Percentiles rank a stretch among this genome's conserved stretches.
phyloP scores from a whole-genome alignment of 2,797 vertebrate genomes.

The Moxostoma hubbsi region DNA sequence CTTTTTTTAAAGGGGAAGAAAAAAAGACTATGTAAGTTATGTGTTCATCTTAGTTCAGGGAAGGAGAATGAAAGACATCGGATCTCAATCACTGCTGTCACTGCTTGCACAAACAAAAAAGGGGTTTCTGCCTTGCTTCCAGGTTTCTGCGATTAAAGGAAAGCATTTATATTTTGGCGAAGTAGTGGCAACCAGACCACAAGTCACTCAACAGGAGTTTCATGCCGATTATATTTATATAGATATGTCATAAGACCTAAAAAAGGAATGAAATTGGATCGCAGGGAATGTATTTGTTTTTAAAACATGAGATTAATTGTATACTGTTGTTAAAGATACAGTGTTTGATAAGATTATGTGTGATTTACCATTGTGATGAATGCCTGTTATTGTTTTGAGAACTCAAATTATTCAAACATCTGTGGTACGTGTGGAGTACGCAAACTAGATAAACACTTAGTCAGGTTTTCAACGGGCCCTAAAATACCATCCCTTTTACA shows the following conservation, averaged over 20 bases:
- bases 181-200: conserved; percentile 47
- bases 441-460: conserved; percentile 30
- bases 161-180: conserved; percentile 38
- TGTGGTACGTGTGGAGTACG: conserved; percentile 29
- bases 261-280: conserved; percentile 32
- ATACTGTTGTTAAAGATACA: conserved; percentile 31
- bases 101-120: conserved; percentile 29
- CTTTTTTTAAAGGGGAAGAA: too few relatives aligned
- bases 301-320: conserved; percentile 32
- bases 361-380: conserved; percentile 33
- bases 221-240: conserved; percentile 55
- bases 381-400: conserved; percentile 32
- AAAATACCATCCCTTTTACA: conserved; percentile 28
- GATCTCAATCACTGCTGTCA: conserved; percentile 39
- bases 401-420: conserved; percentile 40
- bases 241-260: conserved; percentile 37
- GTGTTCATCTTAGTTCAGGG: conserved; percentile 14
- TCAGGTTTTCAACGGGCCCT: conserved; percentile 27
- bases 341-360: conserved; percentile 45
- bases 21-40: too few relatives aligned
- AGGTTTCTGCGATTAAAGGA: conserved; percentile 25
- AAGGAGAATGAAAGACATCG: conserved; percentile 27
- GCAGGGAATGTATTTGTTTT: conserved; percentile 36
- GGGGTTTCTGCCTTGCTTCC: conserved; percentile 53
- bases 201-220: conserved; percentile 51